Conservation (phyloP, 2,113 vertebrate species). For the Spea bombifrons region DNA sequence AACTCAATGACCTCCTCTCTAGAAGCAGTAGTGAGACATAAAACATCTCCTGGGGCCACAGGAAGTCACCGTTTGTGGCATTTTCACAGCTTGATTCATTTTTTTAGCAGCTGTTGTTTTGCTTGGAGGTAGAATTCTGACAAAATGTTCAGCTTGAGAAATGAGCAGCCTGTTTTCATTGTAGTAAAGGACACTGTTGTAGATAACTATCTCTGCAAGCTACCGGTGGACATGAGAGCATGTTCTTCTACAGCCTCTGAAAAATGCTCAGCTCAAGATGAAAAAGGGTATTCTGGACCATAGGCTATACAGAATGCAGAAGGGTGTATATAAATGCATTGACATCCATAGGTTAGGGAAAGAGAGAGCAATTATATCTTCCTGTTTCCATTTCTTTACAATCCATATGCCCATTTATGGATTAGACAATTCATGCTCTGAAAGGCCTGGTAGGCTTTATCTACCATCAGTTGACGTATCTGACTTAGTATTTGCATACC, state of each 20-base stretch:
- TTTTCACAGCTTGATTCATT: conserved; percentile 47
- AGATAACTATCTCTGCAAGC: conserved; percentile 3
- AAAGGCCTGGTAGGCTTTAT: no score
- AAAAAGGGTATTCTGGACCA: not conserved
- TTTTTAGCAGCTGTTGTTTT: conserved; percentile 47
- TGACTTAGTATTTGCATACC: no score
- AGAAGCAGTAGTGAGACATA: conserved; percentile 43
- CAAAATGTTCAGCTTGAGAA: conserved; percentile 41
- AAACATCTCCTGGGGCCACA: conserved; percentile 37
- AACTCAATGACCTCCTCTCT: conserved; percentile 39
- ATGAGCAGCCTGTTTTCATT: conserved; percentile 25
- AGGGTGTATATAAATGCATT: no score
- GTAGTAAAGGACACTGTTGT: conserved; percentile 25
- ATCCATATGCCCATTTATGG: no score
- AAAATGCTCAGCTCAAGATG: not conserved
- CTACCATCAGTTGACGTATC: no score
- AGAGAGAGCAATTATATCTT: no score
- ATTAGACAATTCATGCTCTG: no score
- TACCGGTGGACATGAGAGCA: not conserved
- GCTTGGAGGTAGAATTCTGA: conserved; percentile 36
- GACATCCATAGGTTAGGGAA: no score
- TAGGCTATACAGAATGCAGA: not conserved
- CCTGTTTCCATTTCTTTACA: no score
- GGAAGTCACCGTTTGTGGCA: conserved; percentile 43
- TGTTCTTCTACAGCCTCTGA: not conserved